A percentile compares a stretch with the other conserved stretches of the same genome.
Conservation (phyloP, 2,888 invertebrate species). For the Agriopis leucophaearia region DNA sequence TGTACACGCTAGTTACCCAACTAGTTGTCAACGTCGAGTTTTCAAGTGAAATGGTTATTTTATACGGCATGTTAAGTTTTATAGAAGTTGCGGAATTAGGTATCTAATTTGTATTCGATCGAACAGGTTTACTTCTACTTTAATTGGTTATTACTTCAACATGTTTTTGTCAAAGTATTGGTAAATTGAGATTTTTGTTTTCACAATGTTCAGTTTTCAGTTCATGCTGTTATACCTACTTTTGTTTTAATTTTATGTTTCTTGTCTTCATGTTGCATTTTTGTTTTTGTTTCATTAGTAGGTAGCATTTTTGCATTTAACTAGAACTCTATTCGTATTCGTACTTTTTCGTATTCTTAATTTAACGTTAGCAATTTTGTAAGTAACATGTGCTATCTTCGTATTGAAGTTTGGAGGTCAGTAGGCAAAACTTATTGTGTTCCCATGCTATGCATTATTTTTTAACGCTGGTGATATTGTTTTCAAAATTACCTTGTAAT, state of each 20-base stretch:
- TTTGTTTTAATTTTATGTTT: background rate
- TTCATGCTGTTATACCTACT: background rate
- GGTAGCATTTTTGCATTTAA: too few relatives aligned
- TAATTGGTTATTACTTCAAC: slow-evolving; percentile 18
- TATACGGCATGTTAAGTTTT: slow-evolving; percentile 37
- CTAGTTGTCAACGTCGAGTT: slow-evolving; percentile 44
- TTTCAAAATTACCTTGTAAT: background rate
- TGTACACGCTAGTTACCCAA: slow-evolving; percentile 45
- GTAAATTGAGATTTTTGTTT: background rate
- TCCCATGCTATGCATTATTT: background rate
- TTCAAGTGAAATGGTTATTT: slow-evolving; percentile 49
- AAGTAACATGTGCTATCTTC: too few relatives aligned
- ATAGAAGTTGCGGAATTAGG: slow-evolving; percentile 37
- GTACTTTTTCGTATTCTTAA: too few relatives aligned
- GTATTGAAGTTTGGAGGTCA: too few relatives aligned
- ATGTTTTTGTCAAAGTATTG: slow-evolving; percentile 1
- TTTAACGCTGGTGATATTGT: background rate
- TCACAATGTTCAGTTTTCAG: too few relatives aligned
- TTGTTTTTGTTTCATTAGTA: background rate
- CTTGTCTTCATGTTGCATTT: background rate
- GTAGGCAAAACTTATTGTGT: too few relatives aligned
- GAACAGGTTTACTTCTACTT: slow-evolving; percentile 39
- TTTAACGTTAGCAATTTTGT: too few relatives aligned
- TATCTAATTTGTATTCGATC: slow-evolving; percentile 41
- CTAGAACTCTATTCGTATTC: background rate